These are phyloP conservation scores for Nasonovia ribisnigri DNA, from an alignment of 2,888 invertebrate species.

Conservation along the genomic window DNA sequence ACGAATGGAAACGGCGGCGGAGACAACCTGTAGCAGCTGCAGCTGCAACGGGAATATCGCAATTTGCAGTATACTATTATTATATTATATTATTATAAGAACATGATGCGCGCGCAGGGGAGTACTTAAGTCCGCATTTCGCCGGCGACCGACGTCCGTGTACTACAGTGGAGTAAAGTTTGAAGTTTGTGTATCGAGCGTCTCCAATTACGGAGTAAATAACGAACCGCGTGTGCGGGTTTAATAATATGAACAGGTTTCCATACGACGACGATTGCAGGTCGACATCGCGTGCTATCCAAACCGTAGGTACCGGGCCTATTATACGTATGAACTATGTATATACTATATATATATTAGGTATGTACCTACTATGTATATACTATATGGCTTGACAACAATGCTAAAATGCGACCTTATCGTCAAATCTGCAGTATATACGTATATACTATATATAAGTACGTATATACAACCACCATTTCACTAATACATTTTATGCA, in stretches of 20 bases:
- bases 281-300: conserved; percentile 1
- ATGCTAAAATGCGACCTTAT: neutral
- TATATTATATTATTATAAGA: neutral
- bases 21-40: neutral
- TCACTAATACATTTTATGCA: neutral
- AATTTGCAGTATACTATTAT: neutral
- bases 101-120: neutral
- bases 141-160: neutral
- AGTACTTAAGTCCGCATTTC: neutral
- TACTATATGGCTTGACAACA: neutral
- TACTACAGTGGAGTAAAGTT: neutral
- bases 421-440: neutral
- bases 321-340: too few relatives aligned
- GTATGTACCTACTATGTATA: neutral
- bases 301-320: neutral
- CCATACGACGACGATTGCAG: neutral
- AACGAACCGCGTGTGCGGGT: neutral
- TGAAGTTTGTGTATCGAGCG: neutral
- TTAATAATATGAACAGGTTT: neutral
- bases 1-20: neutral
- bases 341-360: too few relatives aligned
- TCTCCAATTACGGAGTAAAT: conserved; percentile 17
- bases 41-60: neutral
- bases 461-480: neutral
- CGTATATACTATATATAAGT: neutral